These are phyloP conservation scores for Steatornis caripensis DNA, from an alignment of 2,113 vertebrate genomes.

Conservation along the genomic window DNA sequence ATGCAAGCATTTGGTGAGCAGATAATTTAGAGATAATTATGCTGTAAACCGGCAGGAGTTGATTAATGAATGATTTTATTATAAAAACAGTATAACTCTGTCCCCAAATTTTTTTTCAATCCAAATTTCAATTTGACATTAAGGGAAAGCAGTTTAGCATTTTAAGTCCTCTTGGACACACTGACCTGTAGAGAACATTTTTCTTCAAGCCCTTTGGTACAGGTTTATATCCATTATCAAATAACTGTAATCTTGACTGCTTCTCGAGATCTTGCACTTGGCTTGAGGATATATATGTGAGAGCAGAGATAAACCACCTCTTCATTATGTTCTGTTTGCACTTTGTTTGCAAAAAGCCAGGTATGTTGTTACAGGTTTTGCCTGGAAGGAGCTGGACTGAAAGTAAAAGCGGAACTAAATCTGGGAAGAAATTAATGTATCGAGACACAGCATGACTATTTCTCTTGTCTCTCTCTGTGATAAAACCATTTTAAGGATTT, in stretches of 20 bases:
- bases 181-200: background rate
- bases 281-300: background rate
- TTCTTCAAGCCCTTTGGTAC: background rate
- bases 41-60: background rate
- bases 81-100: background rate
- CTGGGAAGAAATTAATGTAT: background rate
- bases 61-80: background rate
- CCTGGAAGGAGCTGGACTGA: background rate
- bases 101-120: background rate
- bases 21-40: background rate
- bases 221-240: background rate
- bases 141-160: background rate
- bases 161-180: background rate
- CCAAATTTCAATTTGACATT: background rate
- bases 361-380: background rate
- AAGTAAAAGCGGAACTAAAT: background rate
- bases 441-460: background rate
- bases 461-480: background rate
- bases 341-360: background rate
- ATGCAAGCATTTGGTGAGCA: background rate
- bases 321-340: background rate
- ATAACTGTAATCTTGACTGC: background rate
- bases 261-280: background rate
- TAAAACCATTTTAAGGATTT: background rate
- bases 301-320: background rate